These are phyloP conservation scores for Lycopodina hypogea DNA, from an alignment of 37 sponge, comb jelly and placozoan genomes.

Conservation along the genomic window DNA sequence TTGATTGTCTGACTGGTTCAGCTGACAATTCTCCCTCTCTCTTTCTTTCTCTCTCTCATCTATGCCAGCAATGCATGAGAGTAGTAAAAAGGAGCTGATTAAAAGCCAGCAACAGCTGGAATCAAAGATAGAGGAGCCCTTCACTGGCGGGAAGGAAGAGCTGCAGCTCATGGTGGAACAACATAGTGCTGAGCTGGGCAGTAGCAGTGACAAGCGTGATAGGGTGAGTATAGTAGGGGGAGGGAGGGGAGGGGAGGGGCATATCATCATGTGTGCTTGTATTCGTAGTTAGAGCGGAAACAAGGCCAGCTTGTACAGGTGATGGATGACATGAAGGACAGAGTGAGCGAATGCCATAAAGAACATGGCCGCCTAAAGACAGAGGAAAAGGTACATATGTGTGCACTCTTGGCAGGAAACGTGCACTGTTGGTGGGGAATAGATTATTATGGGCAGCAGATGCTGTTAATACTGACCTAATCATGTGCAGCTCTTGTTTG, in stretches of 20 bases:
- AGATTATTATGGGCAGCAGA: neutral
- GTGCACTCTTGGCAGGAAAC: neutral
- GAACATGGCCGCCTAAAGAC: constrained; percentile 40
- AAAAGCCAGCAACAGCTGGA: constrained; percentile 34
- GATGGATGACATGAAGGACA: constrained; percentile 8
- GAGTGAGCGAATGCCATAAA: constrained; percentile 15
- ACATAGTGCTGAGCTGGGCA: constrained; percentile 46
- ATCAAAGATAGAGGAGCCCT: constrained; percentile 28
- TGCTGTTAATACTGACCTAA: neutral
- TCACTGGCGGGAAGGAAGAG: constrained; percentile 40
- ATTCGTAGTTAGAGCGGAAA: constrained; percentile 35
- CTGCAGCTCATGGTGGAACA: constrained; percentile 31
- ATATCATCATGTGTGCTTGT: neutral
- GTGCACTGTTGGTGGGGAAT: neutral
- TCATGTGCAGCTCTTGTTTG: neutral
- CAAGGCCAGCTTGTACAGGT: neutral
- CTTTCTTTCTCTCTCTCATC: constrained; percentile 14
- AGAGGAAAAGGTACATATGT: constrained; percentile 28
- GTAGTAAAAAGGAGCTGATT: constrained; percentile 61
- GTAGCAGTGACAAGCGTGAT: constrained; percentile 17
- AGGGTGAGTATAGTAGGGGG: constrained; percentile 42
- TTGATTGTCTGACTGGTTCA: neutral
- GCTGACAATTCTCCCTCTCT: neutral
- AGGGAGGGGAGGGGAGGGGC: neutral
- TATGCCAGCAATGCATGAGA: constrained; percentile 54